Evolutionary conservation across 2,888 invertebrate species (phyloP).

Genomic region (Frankliniella fusca): DNA sequence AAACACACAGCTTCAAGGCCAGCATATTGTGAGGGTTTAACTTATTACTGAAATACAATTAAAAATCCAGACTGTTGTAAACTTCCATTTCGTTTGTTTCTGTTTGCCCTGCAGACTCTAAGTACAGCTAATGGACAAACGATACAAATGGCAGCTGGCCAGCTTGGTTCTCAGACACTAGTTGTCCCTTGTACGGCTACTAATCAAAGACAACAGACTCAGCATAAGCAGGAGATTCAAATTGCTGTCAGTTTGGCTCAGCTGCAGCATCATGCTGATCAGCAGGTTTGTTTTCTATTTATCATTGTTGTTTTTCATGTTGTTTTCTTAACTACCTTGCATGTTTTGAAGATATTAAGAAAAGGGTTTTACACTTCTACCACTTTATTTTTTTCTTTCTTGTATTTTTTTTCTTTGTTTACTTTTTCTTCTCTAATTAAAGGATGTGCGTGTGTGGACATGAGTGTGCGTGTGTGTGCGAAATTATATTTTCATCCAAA

Average conservation of each 20-base stretch:
- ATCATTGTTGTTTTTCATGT: too few relatives aligned
- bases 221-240: conserved; percentile 35
- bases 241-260: background rate
- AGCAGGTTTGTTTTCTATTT: background rate
- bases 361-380: background rate
- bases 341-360: background rate
- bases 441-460: background rate
- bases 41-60: background rate
- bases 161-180: conserved; percentile 59
- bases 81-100: background rate
- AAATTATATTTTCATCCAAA: background rate
- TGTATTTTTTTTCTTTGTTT: too few relatives aligned
- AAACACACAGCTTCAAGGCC: conserved; percentile 54
- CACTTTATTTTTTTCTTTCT: too few relatives aligned
- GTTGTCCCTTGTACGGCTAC: conserved; percentile 62
- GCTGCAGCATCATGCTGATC: background rate
- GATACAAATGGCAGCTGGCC: background rate
- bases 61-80: background rate
- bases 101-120: conserved; percentile 47
- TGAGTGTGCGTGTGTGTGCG: background rate
- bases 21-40: background rate
- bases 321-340: background rate
- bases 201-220: conserved; percentile 41
- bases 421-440: background rate
- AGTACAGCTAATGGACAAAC: conserved; percentile 48